These are phyloP conservation scores for Chelonus formosanus DNA, from an alignment of 2,888 invertebrate species.

Conservation along the genomic window DNA sequence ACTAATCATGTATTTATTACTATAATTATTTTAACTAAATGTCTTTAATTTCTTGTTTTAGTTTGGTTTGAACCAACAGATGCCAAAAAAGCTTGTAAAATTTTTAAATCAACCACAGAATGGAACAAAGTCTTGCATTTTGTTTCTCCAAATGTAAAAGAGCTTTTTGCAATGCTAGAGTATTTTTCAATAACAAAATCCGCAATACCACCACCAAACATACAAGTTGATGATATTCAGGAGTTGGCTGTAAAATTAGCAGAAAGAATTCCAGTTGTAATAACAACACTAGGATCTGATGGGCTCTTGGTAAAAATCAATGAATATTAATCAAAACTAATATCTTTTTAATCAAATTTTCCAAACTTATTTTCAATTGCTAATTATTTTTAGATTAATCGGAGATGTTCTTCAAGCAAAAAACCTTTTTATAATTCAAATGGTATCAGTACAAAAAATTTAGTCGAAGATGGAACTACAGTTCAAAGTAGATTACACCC, in stretches of 20 bases:
- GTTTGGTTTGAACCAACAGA: slow-evolving; percentile 94
- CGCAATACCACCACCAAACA: slow-evolving; percentile 23
- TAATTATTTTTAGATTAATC: too few species aligned
- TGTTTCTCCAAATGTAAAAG: slow-evolving; percentile 83
- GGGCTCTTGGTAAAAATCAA: slow-evolving; percentile 53
- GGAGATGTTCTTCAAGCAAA: too few species aligned
- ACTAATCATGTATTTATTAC: too few species aligned
- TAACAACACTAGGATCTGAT: slow-evolving; percentile 56
- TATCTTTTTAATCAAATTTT: too few species aligned
- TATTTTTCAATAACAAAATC: slow-evolving; percentile 55
- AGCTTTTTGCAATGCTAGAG: slow-evolving; percentile 75
- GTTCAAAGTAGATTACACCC: slow-evolving; percentile 53
- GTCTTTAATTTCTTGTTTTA: slow-evolving; percentile 54
- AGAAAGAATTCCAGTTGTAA: slow-evolving; percentile 53
- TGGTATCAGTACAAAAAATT: too few species aligned
- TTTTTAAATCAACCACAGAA: slow-evolving; percentile 65
- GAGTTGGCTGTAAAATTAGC: slow-evolving; percentile 44
- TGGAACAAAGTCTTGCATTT: slow-evolving; percentile 67
- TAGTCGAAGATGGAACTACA: too few species aligned
- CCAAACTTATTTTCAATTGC: too few species aligned
- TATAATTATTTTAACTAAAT: neutral
- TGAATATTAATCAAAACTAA: neutral
- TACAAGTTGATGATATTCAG: slow-evolving; percentile 41
- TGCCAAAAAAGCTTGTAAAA: slow-evolving; percentile 77
- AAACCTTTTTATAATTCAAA: too few species aligned